phyloP scores from a whole-genome alignment of 1,140 invertebrate genomes.

The Drosophila virilis region DNA sequence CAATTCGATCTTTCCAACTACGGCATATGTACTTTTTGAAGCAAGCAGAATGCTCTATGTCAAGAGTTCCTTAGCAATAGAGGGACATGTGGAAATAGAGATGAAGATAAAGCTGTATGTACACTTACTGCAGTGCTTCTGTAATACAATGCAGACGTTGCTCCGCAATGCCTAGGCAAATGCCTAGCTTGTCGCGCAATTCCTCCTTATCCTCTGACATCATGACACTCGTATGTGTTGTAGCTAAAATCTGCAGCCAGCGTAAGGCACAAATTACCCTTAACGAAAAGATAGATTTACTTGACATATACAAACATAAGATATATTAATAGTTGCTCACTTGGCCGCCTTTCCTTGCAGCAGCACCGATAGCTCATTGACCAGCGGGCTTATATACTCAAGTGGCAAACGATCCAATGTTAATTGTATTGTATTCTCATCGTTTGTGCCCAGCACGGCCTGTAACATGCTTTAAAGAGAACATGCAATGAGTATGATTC shows the following conservation, averaged over 20 bases:
- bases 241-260: constrained; percentile 87
- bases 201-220: constrained; percentile 84
- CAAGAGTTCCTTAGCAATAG: no score
- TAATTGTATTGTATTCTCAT: constrained; percentile 86
- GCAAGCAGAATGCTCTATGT: no score
- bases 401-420: constrained; percentile 88
- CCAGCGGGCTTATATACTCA: constrained; percentile 86
- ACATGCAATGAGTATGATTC: neutral
- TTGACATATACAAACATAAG: neutral
- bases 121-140: constrained; percentile 80
- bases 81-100: no score
- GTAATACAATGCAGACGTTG: constrained; percentile 85
- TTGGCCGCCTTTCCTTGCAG: constrained; percentile 87
- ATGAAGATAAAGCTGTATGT: neutral
- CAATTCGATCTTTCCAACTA: no score
- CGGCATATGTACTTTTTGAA: no score
- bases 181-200: constrained; percentile 84
- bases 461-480: constrained; percentile 84
- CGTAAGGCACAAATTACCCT: constrained; percentile 86
- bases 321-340: constrained; percentile 84
- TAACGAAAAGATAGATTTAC: constrained; percentile 45
- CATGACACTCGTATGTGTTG: constrained; percentile 87
- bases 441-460: constrained; percentile 86
- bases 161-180: constrained; percentile 87
- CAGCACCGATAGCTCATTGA: constrained; percentile 87